Evolutionary conservation across 1,140 invertebrate species (phyloP), one percentile per base, ranked within the genome.

Genomic region (Sinonovacula constricta): DNA sequence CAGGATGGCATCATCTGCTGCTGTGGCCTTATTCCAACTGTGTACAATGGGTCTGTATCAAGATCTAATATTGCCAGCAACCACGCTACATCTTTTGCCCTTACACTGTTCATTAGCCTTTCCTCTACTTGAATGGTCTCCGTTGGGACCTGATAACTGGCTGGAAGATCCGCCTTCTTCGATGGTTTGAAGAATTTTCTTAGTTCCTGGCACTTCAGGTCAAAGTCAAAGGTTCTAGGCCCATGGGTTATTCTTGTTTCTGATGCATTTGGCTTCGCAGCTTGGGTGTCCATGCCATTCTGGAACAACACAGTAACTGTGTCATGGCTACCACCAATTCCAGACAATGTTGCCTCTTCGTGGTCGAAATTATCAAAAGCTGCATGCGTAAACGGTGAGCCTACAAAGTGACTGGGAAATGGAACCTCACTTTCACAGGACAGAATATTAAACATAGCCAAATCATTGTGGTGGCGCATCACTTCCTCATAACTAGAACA

Each of bases 321-420:
- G 28, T 70, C 68, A 70, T 70, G 68, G 39, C 68, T 70, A 2
- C 68, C 51, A 31, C 28, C n/a, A 5, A 70, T 70, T 15, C 68
- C 51, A 56, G 24, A 54, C 0, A 70, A 33, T 5, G 54, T 39
- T 36, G 68, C 3, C 28, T 70, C 68, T 39, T 70, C 68, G 59
- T 68, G 66, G 34, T 68, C 66, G 24, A 68, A 68, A 33, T 68
- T 68, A n/a, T 68, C 66, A 54, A 68, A 70, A 3, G 68, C 68
- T 12, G 68, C 53, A 0, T 33, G 22, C 3, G 68, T 70, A 24
- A 70, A 70, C 24, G 3, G 34, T 2, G 56, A 7, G 2, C 2
- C 22, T 15, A 53, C 22, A 54, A 68, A 68, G 3, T 24, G 22
- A 68, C 49, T 54, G 28, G 66, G 66, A n/a, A 59, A 1, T 39